Conservation (phyloP, 2,113 vertebrate genomes). For the Lamprotornis superbus region DNA sequence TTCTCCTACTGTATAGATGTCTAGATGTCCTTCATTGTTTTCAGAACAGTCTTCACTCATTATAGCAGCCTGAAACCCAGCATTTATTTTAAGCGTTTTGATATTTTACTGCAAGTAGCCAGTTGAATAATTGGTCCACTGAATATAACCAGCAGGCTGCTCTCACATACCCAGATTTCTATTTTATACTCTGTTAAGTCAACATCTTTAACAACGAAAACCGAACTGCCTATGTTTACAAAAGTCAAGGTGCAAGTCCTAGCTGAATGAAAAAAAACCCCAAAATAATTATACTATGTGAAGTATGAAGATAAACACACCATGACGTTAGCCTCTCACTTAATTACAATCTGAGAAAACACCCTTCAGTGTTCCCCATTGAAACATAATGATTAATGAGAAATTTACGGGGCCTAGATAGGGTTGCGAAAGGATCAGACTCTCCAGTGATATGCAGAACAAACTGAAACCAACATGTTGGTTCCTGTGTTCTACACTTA, state of each 20-base stretch:
- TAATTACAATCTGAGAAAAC: conserved; percentile 58
- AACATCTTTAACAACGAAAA: conserved; percentile 44
- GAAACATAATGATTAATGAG: conserved; percentile 62
- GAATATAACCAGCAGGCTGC: neutral
- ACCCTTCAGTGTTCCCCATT: conserved; percentile 49
- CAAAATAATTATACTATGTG: conserved; percentile 16
- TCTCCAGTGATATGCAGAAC: conserved; percentile 44
- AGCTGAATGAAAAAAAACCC: neutral
- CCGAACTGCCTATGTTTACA: conserved; percentile 37
- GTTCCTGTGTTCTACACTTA: conserved; percentile 49
- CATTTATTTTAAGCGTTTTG: neutral
- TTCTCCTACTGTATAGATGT: neutral
- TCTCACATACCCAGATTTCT: neutral
- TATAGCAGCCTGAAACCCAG: neutral
- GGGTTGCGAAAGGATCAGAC: conserved; percentile 48
- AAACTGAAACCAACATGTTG: conserved; percentile 52
- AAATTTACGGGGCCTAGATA: conserved; percentile 40
- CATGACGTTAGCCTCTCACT: conserved; percentile 37
- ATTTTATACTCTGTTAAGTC: conserved; percentile 56
- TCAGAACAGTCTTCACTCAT: conserved; percentile 2
- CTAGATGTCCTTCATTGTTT: neutral
- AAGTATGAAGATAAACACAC: conserved; percentile 63
- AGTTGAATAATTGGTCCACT: neutral
- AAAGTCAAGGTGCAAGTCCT: conserved; percentile 23
- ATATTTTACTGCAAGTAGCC: neutral